These are phyloP conservation scores for Mamestra brassicae DNA, from an alignment of 2,888 invertebrate genomes.

Conservation along the genomic window DNA sequence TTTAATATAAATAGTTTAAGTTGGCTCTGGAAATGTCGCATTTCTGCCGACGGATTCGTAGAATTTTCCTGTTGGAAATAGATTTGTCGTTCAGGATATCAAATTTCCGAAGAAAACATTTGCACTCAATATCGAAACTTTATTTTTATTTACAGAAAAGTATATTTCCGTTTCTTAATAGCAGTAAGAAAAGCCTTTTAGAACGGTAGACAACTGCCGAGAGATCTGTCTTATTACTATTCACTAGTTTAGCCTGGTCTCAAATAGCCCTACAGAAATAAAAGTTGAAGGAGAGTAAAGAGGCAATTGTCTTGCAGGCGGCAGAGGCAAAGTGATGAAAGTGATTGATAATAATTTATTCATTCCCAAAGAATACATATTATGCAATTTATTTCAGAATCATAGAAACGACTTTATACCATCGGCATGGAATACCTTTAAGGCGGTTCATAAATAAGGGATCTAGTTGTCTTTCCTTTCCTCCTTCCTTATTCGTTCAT, in stretches of 20 bases:
- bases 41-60: background rate
- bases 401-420: background rate
- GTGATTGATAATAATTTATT: background rate
- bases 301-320: background rate
- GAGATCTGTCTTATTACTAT: background rate
- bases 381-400: background rate
- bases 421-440: background rate
- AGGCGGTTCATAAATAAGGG: background rate
- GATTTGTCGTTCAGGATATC: too few relatives aligned
- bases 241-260: too few relatives aligned
- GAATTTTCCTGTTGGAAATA: too few relatives aligned
- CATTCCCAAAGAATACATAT: too few relatives aligned
- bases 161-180: background rate
- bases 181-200: background rate
- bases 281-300: background rate
- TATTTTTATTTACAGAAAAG: background rate
- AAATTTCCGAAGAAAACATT: background rate
- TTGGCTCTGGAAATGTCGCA: background rate
- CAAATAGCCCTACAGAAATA: background rate
- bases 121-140: background rate
- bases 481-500: too few relatives aligned
- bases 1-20: background rate
- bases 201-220: background rate
- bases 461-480: background rate
- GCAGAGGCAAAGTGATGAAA: too few relatives aligned